Conservation (phyloP, 2,113 vertebrate genomes). For the Xenopus laevis region DNA sequence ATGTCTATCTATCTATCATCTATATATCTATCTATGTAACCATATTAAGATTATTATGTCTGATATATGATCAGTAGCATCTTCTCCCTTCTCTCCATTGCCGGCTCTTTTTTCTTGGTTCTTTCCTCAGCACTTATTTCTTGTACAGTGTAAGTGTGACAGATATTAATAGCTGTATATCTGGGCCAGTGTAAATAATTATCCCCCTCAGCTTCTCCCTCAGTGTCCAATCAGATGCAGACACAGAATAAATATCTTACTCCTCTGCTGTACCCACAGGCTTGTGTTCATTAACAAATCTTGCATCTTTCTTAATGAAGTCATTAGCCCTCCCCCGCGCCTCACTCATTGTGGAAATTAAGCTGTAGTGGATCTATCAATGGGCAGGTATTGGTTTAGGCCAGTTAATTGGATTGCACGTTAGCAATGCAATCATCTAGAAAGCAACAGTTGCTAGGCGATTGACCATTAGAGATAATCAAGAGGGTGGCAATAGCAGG, state of each 20-base stretch:
- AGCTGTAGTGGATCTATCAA: neutral
- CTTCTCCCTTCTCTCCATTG: too few species aligned
- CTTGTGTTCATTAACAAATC: neutral
- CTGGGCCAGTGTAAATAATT: neutral
- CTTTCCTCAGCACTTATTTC: too few species aligned
- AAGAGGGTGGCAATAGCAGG: too few species aligned
- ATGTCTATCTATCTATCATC: too few species aligned
- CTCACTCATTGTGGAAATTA: neutral
- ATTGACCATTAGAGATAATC: conserved; percentile 4
- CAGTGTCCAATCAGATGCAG: neutral
- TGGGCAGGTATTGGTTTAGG: neutral
- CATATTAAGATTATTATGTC: too few species aligned
- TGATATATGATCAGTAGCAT: too few species aligned
- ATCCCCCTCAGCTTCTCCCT: neutral
- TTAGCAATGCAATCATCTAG: neutral
- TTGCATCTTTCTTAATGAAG: neutral
- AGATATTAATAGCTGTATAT: neutral
- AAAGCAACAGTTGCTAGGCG: conserved; percentile 25
- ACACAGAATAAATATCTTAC: neutral
- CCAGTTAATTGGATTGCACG: neutral
- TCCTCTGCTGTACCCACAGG: neutral
- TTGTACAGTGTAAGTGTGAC: neutral
- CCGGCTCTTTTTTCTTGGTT: too few species aligned
- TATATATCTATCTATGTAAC: too few species aligned
- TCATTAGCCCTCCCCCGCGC: neutral